Conservation (phyloP, 2,888 invertebrate species). For the Phalangium opilio region DNA sequence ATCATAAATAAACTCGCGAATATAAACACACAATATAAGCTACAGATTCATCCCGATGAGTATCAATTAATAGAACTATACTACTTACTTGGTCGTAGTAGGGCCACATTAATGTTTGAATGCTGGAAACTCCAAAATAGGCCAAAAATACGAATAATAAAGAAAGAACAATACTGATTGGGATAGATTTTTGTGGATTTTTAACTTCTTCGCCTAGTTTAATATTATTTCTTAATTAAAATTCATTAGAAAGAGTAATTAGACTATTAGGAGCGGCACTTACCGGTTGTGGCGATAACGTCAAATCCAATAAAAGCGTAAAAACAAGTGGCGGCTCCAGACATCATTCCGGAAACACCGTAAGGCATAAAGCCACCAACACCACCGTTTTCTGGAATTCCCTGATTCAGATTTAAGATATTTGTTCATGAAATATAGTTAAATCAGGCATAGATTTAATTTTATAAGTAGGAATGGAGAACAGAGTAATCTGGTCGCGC, state of each 20-base stretch:
- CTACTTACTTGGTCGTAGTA: constrained; percentile 45
- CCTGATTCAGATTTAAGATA: no score
- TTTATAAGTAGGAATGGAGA: no score
- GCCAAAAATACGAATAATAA: constrained; percentile 66
- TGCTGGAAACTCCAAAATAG: constrained; percentile 80
- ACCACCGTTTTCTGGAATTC: constrained; percentile 18
- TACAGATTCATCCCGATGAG: no score
- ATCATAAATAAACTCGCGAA: no score
- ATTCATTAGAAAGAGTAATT: no score
- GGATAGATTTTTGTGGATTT: constrained; percentile 79
- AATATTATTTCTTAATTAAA: no score
- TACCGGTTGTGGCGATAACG: constrained; percentile 87
- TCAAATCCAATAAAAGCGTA: constrained; percentile 94
- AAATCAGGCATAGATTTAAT: no score
- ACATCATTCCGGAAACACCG: constrained; percentile 84
- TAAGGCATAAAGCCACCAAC: constrained; percentile 33
- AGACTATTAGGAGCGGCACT: no score
- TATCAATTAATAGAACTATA: no score
- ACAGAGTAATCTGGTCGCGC: no score
- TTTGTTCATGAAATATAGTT: no score
- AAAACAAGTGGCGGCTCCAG: constrained; percentile 87
- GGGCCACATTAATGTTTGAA: constrained; percentile 87
- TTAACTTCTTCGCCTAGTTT: constrained; percentile 71
- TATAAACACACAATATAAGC: no score
- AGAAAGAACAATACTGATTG: constrained; percentile 72